Conservation (phyloP, 2,888 invertebrate genomes). For the Plagiodera versicolora region DNA sequence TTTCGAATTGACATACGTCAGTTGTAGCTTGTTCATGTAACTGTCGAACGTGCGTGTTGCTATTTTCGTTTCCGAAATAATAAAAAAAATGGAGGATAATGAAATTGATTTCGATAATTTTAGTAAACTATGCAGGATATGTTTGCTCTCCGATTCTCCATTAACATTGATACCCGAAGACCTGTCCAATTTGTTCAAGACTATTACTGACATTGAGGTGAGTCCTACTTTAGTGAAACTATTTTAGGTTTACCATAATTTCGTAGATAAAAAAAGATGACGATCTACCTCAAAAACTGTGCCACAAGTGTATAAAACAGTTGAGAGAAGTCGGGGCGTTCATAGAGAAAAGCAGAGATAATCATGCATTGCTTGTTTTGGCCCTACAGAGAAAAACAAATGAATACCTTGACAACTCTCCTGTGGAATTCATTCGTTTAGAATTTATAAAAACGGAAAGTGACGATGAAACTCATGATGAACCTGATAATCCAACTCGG, state of each 20-base stretch:
- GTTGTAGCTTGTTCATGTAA: too few species aligned
- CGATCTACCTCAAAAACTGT: conserved; percentile 24
- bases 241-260: neutral
- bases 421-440: too few species aligned
- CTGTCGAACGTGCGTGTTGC: too few species aligned
- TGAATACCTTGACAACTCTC: neutral
- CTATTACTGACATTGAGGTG: conserved; percentile 26
- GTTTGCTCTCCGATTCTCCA: conserved; percentile 22
- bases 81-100: too few species aligned
- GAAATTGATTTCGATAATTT: conserved; percentile 12
- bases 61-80: too few species aligned
- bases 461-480: too few species aligned
- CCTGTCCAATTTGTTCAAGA: conserved; percentile 16
- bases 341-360: conserved; percentile 23
- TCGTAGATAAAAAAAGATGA: conserved; percentile 22
- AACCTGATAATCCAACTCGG: too few species aligned
- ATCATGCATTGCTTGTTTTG: conserved; percentile 13
- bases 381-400: conserved; percentile 9
- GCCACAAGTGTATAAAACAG: conserved; percentile 18
- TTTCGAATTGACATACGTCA: too few species aligned
- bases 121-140: conserved; percentile 25
- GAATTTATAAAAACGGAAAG: too few species aligned
- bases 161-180: conserved; percentile 15
- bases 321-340: conserved; percentile 22
- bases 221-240: too few species aligned